phyloP scores from a whole-genome alignment of 30 jellyfish, hydroid and myxozoan genomes.

The Turritopsis rubra region DNA sequence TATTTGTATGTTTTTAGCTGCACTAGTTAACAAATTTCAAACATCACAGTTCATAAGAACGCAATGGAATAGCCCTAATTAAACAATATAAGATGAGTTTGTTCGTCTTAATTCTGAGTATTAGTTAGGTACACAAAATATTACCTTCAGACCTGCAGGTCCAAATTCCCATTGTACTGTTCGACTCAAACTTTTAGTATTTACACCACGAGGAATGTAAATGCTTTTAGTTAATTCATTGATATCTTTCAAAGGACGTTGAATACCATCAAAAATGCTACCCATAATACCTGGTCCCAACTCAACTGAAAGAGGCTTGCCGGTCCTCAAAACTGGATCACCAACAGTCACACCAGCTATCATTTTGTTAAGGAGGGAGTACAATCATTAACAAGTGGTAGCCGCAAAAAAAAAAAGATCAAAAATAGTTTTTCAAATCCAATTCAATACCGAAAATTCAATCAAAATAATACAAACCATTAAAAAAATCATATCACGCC shows the following conservation, averaged over 20 bases:
- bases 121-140: too few species aligned
- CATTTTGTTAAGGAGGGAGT: not conserved
- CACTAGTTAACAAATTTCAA: not conserved
- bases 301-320: slow-evolving; percentile 98
- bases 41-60: not conserved
- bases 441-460: too few species aligned
- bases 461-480: too few species aligned
- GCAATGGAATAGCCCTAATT: too few species aligned
- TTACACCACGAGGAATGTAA: slow-evolving; percentile 98
- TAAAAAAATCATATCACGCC: too few species aligned
- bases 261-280: slow-evolving; percentile 99
- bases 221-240: slow-evolving; percentile 84
- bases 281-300: slow-evolving; percentile 99
- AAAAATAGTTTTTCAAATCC: too few species aligned
- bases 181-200: slow-evolving; percentile 75
- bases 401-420: not conserved
- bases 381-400: not conserved
- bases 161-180: slow-evolving; percentile 67
- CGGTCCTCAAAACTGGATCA: slow-evolving; percentile 98
- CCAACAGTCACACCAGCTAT: slow-evolving; percentile 99
- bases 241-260: slow-evolving; percentile 96
- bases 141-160: slow-evolving; percentile 76
- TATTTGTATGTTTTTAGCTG: not conserved
- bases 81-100: too few species aligned
- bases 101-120: too few species aligned